A percentile compares a stretch with the other conserved stretches of the same genome.
Evolutionary conservation across 2,888 invertebrate species (phyloP).

Genomic region (Rhamnusium bicolor): DNA sequence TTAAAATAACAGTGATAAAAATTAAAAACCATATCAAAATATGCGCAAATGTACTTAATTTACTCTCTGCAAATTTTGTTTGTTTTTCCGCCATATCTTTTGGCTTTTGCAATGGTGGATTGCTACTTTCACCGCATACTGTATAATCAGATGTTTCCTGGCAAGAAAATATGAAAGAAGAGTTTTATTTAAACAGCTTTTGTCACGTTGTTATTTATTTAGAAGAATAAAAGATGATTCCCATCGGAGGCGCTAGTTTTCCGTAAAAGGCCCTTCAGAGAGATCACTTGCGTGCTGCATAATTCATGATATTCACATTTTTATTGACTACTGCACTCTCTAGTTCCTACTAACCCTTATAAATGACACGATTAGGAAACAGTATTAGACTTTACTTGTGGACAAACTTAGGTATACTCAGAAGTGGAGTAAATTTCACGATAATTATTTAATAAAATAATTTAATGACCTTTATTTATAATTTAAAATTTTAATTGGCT

Average conservation of each 20-base stretch:
- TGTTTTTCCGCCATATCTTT: too few species aligned
- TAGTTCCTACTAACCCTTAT: conserved; percentile 46
- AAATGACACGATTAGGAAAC: conserved; percentile 42
- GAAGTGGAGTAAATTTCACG: not conserved
- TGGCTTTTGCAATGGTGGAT: too few species aligned
- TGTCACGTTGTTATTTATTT: conserved; percentile 13
- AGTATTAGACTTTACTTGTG: not conserved
- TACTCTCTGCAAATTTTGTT: too few species aligned
- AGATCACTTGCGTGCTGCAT: conserved; percentile 27
- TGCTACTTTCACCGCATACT: too few species aligned
- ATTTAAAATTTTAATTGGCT: too few species aligned
- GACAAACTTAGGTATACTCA: not conserved
- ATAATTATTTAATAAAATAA: not conserved
- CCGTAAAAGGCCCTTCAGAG: conserved; percentile 35
- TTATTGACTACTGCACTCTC: conserved; percentile 31
- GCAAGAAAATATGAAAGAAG: not conserved
- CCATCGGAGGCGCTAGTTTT: conserved; percentile 28
- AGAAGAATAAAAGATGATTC: conserved; percentile 12
- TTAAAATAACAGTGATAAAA: too few species aligned
- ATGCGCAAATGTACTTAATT: too few species aligned
- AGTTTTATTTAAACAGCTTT: conserved; percentile 19
- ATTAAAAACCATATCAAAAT: too few species aligned
- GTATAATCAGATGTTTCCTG: not conserved
- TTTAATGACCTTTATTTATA: too few species aligned
- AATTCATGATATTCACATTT: conserved; percentile 33